Base-by-base conservation (phyloP, 2,888 invertebrate species). In the Mythimna ferrago region DNA sequence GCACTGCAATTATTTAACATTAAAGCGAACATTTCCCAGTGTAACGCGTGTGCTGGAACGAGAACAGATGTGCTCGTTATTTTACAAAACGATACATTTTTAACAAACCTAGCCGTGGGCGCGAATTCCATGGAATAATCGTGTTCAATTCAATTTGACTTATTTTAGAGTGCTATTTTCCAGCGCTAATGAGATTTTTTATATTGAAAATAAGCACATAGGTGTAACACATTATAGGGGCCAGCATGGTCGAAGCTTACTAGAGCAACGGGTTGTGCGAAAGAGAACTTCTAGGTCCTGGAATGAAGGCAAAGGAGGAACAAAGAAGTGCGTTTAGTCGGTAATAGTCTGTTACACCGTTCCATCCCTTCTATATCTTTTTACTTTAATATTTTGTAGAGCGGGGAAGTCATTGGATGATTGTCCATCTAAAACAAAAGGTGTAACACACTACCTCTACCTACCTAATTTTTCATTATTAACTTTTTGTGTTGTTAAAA, bases 71-170 rank as follows among this genome's bases (percentile, higher is more conserved):
- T 78, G 83, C 84, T 88, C 88, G 90, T 90, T 91, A 88, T 89
- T 89, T 89, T 80, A 86, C 83, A 85, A 84, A 88, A 89, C 84
- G 84, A 85, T 90, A 88, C 82, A 87, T 90, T 90, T 89, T 90
- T 88, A 88, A 89, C 88, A 88, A 86, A 85, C 84, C 80, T 76
- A 84, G 72, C 85, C 84, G 75, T 78, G 76, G 78, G 83, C 73
- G 73, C 74, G 80, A 85, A 84, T 73, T 83, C 44, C 73, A 80
- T 78, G 79, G 78, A 87, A 87, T 89, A 86, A 87, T 84, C 82
- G 84, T 88, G 81, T 87, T 82, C 82, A 83, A 81, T 82, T 83
- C 78, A 77, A 84, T 86, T 80, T 72, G 75, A 74, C 63, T 76
- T 64, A 70, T 70, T 83, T 76, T 78, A 72, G 66, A 69, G 72